phyloP scores from a whole-genome alignment of 2,797 vertebrate genomes.

The Myiotriccus ornatus region DNA sequence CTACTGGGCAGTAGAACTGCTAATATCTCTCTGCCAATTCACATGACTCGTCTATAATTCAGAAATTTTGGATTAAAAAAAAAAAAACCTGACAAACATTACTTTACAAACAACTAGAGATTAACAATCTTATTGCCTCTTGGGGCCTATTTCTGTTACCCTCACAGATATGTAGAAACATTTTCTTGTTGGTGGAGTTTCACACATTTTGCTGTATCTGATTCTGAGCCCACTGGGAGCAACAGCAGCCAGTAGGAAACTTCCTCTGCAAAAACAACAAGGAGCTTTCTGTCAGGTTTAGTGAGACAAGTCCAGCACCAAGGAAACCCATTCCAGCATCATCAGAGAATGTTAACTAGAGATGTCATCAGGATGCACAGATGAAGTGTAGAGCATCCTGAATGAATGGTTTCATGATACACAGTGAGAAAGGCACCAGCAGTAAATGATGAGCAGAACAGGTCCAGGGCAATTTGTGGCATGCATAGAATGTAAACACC shows the following conservation, averaged over 20 bases:
- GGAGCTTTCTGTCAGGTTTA: background rate
- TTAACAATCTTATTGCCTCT: background rate
- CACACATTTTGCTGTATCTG: background rate
- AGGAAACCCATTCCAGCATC: background rate
- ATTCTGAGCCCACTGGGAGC: background rate
- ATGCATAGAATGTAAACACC: background rate
- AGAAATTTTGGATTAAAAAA: background rate
- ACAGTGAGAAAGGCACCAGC: background rate
- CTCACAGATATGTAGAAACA: background rate
- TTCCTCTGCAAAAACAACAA: background rate
- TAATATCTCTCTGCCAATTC: background rate
- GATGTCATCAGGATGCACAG: background rate
- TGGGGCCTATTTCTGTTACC: background rate
- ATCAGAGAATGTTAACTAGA: background rate
- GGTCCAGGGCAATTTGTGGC: background rate
- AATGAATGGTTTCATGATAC: background rate
- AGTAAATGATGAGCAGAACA: background rate
- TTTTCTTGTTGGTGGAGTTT: background rate
- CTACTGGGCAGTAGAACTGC: background rate
- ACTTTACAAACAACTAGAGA: background rate
- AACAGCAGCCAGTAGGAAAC: background rate
- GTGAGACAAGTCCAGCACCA: background rate
- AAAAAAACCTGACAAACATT: accelerated
- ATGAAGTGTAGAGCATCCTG: background rate
- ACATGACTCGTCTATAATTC: background rate